phyloP scores from a whole-genome alignment of 2,797 vertebrate genomes.

The Sylvia borin region DNA sequence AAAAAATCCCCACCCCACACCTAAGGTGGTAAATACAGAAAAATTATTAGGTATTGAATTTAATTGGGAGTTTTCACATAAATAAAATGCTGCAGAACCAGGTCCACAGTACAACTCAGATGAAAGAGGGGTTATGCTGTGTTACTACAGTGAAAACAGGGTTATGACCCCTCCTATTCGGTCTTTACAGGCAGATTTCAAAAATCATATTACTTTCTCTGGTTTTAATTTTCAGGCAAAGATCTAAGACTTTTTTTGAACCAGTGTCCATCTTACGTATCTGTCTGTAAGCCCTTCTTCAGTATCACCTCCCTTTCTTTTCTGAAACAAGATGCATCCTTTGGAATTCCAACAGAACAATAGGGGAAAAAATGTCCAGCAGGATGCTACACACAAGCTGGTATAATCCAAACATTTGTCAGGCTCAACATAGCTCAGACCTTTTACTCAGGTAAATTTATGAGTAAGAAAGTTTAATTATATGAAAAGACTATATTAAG shows the following conservation, averaged over 20 bases:
- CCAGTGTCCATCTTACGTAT: conserved; percentile 42
- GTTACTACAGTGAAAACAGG: neutral
- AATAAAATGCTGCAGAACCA: neutral
- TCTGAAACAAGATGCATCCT: conserved; percentile 77
- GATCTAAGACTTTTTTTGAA: neutral
- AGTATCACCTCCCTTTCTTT: conserved; percentile 73
- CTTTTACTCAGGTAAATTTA: neutral
- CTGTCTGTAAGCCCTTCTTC: conserved; percentile 77
- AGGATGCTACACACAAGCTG: neutral
- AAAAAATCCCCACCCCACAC: no score
- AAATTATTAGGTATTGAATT: neutral
- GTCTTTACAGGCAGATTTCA: neutral
- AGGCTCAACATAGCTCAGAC: neutral
- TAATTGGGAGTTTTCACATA: neutral
- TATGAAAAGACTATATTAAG: neutral
- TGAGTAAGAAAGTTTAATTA: neutral
- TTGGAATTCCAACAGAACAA: conserved; percentile 79
- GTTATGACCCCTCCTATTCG: neutral
- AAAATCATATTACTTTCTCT: neutral
- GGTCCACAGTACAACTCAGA: neutral
- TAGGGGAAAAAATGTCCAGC: neutral
- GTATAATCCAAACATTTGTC: neutral
- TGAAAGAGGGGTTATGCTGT: neutral
- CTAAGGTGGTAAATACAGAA: neutral
- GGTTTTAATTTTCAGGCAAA: neutral